phyloP scores from a whole-genome alignment of 2,888 invertebrate genomes.

The Tupiocoris notatus region DNA sequence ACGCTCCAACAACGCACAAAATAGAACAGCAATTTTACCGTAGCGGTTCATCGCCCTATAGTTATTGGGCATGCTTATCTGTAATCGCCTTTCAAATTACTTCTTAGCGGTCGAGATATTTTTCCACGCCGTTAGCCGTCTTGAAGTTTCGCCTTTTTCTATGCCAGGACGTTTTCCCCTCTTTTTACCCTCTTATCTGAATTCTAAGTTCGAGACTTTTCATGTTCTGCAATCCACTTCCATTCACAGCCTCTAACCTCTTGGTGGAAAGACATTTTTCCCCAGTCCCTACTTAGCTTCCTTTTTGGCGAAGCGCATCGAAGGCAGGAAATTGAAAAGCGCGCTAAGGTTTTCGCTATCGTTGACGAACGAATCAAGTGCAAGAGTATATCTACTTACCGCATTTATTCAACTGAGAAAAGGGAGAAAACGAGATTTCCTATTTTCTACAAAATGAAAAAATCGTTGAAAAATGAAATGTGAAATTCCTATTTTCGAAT shows the following conservation, averaged over 20 bases:
- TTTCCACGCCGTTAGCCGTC: slow-evolving; percentile 2
- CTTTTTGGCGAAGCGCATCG: not conserved
- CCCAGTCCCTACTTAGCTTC: not conserved
- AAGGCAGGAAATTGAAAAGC: not conserved
- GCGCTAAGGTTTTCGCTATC: not conserved
- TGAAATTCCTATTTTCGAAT: no score
- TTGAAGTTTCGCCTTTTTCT: not conserved
- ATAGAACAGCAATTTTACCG: not conserved
- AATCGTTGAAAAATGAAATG: no score
- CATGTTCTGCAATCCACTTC: not conserved
- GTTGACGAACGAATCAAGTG: not conserved
- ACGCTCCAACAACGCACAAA: no score
- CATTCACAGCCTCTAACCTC: not conserved
- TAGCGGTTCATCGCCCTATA: not conserved
- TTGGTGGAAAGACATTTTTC: not conserved
- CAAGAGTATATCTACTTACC: not conserved
- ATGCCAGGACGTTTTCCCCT: not conserved
- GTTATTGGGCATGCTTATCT: not conserved
- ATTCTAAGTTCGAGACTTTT: not conserved
- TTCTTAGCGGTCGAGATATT: slow-evolving; percentile 13
- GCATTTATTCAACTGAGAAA: no score
- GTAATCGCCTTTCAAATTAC: slow-evolving; percentile 14
- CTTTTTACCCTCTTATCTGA: not conserved
- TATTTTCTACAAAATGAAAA: no score
- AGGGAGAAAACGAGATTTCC: no score